Evolutionary conservation across 2,113 vertebrate species (phyloP), one percentile per base, ranked within the genome.

Genomic region (Balaenoptera acutorostrata): DNA sequence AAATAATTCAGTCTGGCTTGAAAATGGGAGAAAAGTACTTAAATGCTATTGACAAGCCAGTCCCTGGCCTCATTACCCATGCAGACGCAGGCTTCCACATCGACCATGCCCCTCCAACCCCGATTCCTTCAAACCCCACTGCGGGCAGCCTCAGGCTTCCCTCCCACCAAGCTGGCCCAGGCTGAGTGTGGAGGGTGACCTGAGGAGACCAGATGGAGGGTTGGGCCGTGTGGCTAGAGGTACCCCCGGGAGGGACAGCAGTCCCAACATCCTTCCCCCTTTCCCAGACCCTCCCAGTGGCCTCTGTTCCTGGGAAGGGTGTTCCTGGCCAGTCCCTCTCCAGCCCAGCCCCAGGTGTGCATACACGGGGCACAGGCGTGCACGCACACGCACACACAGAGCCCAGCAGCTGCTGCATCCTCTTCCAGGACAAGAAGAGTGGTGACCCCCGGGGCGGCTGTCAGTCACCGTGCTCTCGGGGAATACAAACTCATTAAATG

Each of bases 41-140:
- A 99, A 99, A 99, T 99, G 99, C 98, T 99, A 99, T 99, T 99
- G 99, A 99, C 99, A 98, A 98, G 98, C 98, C 99, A 98, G 99
- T 99, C 99, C 99, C 99, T 86, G 97, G 93, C 98, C 98, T 98
- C 97, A 98, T 99, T 99, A 99, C 98, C 99, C 99, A 99, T 99
- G 99, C 99, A 99, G 98, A 99, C 99, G 98, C 98, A 98, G 98
- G 98, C 98, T 98, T 98, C 98, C 97, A 95, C 98, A 99, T 99
- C 97, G 99, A 99, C 99, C 97, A 89, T 66, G 74, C 39, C 90
- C 84, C 93, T 1, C 4, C 52, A 1, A 6, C 52, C 15, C 75
- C 13, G 12, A 93, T 93, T 97, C 92, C 95, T 96, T 90, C 96
- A 91, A 90, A 92, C 95, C 92, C 95, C 90, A 97, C 96, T 93